Evolutionary conservation across 2,797 vertebrate genomes (phyloP).

Genomic region (Hydrocynus forskahlii): DNA sequence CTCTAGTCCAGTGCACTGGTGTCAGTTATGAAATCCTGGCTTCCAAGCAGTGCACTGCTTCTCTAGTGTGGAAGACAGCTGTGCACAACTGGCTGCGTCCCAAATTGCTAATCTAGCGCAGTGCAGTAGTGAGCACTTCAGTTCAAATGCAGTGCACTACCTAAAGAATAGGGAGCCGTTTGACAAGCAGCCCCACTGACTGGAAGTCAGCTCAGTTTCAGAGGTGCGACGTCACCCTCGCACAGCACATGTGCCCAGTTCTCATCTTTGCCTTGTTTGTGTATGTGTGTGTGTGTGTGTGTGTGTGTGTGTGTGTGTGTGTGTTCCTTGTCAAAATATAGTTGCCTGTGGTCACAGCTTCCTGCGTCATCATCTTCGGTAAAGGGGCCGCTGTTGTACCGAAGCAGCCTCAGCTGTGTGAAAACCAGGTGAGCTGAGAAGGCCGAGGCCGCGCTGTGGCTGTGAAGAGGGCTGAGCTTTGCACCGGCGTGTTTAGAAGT

Average conservation of each 20-base stretch:
- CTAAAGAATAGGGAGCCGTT: too few relatives aligned
- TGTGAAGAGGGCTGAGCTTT: neutral
- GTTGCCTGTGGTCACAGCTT: slow-evolving; percentile 1
- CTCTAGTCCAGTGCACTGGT: too few relatives aligned
- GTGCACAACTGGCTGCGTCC: too few relatives aligned
- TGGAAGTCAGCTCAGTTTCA: neutral
- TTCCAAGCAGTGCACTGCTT: too few relatives aligned
- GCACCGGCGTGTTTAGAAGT: neutral
- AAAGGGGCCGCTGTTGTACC: neutral
- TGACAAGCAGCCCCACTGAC: too few relatives aligned
- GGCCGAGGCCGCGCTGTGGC: neutral
- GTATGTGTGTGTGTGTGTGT: too few relatives aligned
- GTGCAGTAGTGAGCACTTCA: too few relatives aligned
- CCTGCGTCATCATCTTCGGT: slow-evolving; percentile 1
- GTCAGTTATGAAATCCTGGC: too few relatives aligned
- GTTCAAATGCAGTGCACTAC: too few relatives aligned
- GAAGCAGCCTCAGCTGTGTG: neutral
- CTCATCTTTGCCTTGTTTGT: neutral
- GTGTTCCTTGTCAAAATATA: neutral
- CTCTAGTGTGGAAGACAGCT: too few relatives aligned
- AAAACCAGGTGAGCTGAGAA: slow-evolving; percentile 24
- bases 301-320: too few relatives aligned
- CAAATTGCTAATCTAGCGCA: too few relatives aligned
- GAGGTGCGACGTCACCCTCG: neutral
- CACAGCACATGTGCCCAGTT: neutral